These are phyloP conservation scores for Aspidiotus rigidus DNA, from an alignment of 2,888 invertebrate species.

Conservation along the genomic window DNA sequence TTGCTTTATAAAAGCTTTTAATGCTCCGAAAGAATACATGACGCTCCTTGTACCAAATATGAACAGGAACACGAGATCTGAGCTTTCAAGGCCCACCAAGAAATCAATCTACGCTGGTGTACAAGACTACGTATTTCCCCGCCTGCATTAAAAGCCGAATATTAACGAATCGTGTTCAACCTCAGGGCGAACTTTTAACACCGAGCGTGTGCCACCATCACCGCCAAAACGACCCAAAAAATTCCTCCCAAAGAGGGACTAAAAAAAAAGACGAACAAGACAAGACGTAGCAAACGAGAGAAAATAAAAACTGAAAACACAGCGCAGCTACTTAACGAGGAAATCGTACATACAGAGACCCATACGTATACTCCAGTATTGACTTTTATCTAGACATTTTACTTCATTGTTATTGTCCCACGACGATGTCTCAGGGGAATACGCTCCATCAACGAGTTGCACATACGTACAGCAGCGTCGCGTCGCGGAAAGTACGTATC, in stretches of 20 bases:
- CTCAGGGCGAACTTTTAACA: background rate
- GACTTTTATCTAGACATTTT: constrained; percentile 26
- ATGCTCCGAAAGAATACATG: no score
- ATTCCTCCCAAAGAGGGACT: no score
- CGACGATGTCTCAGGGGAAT: constrained; percentile 24
- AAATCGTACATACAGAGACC: background rate
- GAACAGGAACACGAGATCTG: no score
- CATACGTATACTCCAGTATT: background rate
- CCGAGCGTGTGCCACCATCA: background rate
- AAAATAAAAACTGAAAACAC: background rate
- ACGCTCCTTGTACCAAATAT: no score
- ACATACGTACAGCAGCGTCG: background rate
- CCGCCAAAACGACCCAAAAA: no score
- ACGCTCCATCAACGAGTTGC: constrained; percentile 27
- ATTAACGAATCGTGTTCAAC: constrained; percentile 1
- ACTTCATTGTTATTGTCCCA: constrained; percentile 24
- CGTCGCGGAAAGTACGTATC: background rate
- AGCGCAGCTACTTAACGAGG: background rate
- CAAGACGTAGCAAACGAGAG: background rate
- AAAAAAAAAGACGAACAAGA: background rate
- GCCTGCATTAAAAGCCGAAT: background rate
- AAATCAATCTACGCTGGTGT: no score
- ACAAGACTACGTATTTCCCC: no score
- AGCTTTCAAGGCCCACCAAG: no score
- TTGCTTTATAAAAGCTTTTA: no score